Conservation (phyloP, 1,140 invertebrate genomes). For the Metopolophium dirhodum region DNA sequence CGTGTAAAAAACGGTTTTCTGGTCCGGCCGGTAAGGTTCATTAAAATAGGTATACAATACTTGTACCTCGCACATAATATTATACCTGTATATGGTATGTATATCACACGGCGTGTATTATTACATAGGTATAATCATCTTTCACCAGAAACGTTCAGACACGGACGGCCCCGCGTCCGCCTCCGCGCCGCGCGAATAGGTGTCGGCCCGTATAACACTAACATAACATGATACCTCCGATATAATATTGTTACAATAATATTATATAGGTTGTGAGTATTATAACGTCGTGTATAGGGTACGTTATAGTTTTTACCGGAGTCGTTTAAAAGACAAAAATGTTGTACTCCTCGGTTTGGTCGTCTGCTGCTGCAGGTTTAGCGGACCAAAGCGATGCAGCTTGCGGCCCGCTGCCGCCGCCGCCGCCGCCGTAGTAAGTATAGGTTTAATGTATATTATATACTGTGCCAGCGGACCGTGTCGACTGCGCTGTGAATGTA, state of each 20-base stretch:
- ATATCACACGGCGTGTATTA: neutral
- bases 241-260: too few species aligned
- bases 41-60: neutral
- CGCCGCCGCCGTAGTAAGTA: too few species aligned
- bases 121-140: neutral
- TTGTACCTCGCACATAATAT: neutral
- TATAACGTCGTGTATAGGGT: neutral
- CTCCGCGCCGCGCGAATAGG: neutral
- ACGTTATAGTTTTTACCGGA: neutral
- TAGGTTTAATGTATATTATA: neutral
- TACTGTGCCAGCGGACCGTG: neutral
- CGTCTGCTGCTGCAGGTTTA: neutral
- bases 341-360: neutral
- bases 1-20: constrained; percentile 5
- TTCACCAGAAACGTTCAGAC: neutral
- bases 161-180: neutral
- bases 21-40: neutral
- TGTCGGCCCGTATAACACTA: neutral
- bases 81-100: neutral
- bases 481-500: neutral
- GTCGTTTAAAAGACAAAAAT: neutral
- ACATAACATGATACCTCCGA: neutral
- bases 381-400: constrained; percentile 8
- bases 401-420: neutral
- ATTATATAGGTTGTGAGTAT: neutral